These are phyloP conservation scores for Phoxinus phoxinus DNA, from an alignment of 2,113 vertebrate species.

Conservation along the genomic window DNA sequence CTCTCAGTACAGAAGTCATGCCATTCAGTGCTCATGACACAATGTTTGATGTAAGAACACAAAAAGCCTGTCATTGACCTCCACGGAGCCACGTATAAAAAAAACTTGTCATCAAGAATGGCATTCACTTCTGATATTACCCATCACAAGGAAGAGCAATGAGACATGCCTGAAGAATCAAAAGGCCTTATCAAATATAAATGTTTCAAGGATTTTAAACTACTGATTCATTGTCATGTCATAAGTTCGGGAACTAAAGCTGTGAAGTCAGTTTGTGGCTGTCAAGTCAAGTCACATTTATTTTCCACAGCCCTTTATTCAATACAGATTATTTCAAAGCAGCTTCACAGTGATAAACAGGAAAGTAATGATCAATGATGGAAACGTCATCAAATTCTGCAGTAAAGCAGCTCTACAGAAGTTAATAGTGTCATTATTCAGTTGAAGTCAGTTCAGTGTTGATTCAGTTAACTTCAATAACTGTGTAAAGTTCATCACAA, in stretches of 20 bases:
- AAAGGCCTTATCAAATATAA: slow-evolving; percentile 1
- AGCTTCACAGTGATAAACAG: too few relatives aligned
- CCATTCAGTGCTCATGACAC: background rate
- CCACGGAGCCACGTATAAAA: background rate
- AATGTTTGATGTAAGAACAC: slow-evolving; percentile 14
- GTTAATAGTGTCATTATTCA: too few relatives aligned
- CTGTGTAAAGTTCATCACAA: too few relatives aligned
- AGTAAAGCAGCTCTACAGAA: too few relatives aligned
- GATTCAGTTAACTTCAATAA: too few relatives aligned
- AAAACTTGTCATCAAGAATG: background rate
- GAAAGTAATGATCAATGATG: too few relatives aligned
- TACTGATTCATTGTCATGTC: slow-evolving; percentile 1
- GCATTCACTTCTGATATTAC: background rate
- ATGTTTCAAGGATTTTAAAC: slow-evolving; percentile 14
- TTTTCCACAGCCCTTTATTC: too few relatives aligned
- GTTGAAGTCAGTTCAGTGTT: too few relatives aligned
- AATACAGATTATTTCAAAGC: too few relatives aligned
- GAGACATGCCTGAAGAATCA: slow-evolving; percentile 10
- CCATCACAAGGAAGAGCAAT: background rate
- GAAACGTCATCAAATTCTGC: too few relatives aligned
- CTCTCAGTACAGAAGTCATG: slow-evolving; percentile 8
- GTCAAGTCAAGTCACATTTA: background rate
- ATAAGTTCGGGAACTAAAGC: background rate
- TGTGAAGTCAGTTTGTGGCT: background rate
- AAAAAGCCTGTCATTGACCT: slow-evolving; percentile 38